A percentile compares a stretch with the other conserved stretches of the same genome.
These are phyloP conservation scores for Bradysia coprophila DNA, from an alignment of 1,140 invertebrate genomes.

Conservation along the genomic window DNA sequence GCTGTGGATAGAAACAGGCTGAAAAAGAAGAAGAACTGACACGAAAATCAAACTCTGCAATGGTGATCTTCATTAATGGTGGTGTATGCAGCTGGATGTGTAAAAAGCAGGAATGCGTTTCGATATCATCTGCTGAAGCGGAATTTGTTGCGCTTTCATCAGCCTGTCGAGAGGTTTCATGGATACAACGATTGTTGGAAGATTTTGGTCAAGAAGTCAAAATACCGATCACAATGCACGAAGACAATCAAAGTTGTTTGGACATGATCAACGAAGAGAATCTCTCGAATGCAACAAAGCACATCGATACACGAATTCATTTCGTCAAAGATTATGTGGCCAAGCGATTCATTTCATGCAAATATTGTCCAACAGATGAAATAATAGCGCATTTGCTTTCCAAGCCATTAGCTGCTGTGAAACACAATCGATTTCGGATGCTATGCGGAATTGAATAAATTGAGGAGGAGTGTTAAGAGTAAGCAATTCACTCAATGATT, in stretches of 20 bases:
- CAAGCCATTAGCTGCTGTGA: conserved; percentile 7
- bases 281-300: conserved; percentile 7
- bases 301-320: conserved; percentile 8
- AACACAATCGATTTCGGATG: conserved; percentile 1
- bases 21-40: conserved; percentile 4
- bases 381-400: conserved; percentile 11
- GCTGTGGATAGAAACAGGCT: too few species aligned
- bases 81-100: conserved; percentile 7
- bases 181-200: conserved; percentile 6
- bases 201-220: conserved; percentile 5
- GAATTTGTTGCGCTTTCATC: conserved; percentile 5
- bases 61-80: conserved; percentile 6
- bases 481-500: too few species aligned
- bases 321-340: conserved; percentile 6
- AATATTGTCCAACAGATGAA: conserved; percentile 9
- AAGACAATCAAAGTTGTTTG: conserved; percentile 10
- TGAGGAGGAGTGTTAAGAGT: background rate
- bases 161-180: conserved; percentile 7
- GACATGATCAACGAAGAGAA: conserved; percentile 7
- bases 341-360: conserved; percentile 4
- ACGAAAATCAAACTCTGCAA: conserved; percentile 9
- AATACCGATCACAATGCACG: conserved; percentile 6
- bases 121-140: conserved; percentile 7
- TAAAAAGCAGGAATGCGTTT: conserved; percentile 7
- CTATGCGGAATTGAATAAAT: background rate